phyloP scores from a whole-genome alignment of 92 coral and sea anemone genomes.

The Virgularia gustaviana region DNA sequence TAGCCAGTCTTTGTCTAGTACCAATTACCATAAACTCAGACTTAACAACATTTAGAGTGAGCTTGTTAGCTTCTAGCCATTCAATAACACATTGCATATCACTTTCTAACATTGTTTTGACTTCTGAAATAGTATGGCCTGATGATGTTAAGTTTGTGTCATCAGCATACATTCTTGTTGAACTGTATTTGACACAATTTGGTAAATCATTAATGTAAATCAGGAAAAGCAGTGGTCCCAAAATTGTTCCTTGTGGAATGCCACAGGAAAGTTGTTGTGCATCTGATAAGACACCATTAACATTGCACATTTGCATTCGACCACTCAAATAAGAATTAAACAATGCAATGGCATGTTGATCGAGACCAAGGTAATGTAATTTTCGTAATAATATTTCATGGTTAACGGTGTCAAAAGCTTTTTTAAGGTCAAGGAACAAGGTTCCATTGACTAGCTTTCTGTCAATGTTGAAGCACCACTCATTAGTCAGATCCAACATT shows the following conservation, averaged over 20 bases:
- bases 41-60: slow-evolving; percentile 35
- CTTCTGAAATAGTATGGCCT: slow-evolving; percentile 14
- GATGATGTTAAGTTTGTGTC: slow-evolving; percentile 42
- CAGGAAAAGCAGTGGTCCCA: slow-evolving; percentile 44
- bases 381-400: neutral
- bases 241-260: slow-evolving; percentile 41
- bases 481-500: slow-evolving; percentile 28
- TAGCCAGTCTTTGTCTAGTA: slow-evolving; percentile 44
- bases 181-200: slow-evolving; percentile 13
- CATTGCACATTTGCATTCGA: slow-evolving; percentile 27
- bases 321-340: slow-evolving; percentile 29
- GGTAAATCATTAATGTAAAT: slow-evolving; percentile 43
- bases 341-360: neutral
- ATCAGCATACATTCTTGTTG: slow-evolving; percentile 39
- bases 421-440: slow-evolving; percentile 9
- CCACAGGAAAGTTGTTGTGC: slow-evolving; percentile 37
- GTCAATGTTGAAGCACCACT: slow-evolving; percentile 27
- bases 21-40: slow-evolving; percentile 38
- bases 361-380: neutral
- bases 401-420: neutral
- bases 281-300: slow-evolving; percentile 12
- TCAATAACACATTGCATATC: slow-evolving; percentile 29
- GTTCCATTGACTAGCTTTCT: slow-evolving; percentile 26
- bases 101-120: slow-evolving; percentile 2
- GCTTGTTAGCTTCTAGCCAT: slow-evolving; percentile 49